These are phyloP conservation scores for Gila orcuttii DNA, from an alignment of 2,113 vertebrate species.

Conservation along the genomic window DNA sequence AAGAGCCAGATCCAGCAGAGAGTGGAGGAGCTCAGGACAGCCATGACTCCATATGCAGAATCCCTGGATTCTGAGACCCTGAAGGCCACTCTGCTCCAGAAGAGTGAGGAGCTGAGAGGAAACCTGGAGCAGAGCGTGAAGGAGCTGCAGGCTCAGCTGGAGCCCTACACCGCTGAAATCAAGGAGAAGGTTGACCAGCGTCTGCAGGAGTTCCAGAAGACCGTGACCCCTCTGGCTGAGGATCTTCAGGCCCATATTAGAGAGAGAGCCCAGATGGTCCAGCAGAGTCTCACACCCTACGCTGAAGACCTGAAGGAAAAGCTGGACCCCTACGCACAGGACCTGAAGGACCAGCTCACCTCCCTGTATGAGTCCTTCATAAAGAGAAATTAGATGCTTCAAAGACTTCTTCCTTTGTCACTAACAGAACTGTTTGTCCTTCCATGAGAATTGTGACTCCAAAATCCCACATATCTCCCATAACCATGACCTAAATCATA, in stretches of 20 bases:
- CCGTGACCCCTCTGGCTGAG: constrained; percentile 65
- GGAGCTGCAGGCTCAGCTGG: constrained; percentile 64
- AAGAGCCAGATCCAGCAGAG: constrained; percentile 72
- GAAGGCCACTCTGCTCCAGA: constrained; percentile 56
- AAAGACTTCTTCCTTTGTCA: neutral
- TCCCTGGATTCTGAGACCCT: constrained; percentile 62
- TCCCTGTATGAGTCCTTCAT: constrained; percentile 62
- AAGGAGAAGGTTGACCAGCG: constrained; percentile 65
- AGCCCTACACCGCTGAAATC: constrained; percentile 59
- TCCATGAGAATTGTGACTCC: neutral
- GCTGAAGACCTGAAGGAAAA: constrained; percentile 61
- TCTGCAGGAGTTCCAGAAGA: constrained; percentile 68
- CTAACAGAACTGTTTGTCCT: neutral
- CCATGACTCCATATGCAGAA: constrained; percentile 63
- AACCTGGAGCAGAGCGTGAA: constrained; percentile 54
- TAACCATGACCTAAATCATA: neutral
- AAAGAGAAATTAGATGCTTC: constrained; percentile 58
- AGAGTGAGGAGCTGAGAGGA: constrained; percentile 60
- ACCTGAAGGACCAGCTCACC: constrained; percentile 59
- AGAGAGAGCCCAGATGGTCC: constrained; percentile 61
- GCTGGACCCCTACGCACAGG: constrained; percentile 60
- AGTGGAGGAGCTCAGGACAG: constrained; percentile 76
- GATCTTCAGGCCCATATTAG: constrained; percentile 61
- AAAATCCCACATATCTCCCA: constrained; percentile 5
- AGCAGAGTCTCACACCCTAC: constrained; percentile 63